These are phyloP conservation scores for Lottia gigantea DNA, from an alignment of 2,888 invertebrate species.

Conservation along the genomic window DNA sequence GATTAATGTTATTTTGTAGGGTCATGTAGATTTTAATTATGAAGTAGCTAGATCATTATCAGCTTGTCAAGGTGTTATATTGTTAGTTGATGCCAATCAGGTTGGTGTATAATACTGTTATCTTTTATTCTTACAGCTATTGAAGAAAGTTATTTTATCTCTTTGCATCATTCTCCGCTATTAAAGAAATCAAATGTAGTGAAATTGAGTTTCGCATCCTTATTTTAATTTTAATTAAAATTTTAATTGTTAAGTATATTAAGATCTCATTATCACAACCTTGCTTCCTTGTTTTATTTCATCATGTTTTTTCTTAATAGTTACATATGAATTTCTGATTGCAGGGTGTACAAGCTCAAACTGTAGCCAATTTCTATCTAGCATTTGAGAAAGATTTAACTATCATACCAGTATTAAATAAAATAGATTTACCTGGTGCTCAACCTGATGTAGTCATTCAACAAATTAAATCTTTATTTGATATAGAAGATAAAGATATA, in stretches of 20 bases:
- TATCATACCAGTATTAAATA: conserved; percentile 94
- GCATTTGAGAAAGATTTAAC: conserved; percentile 84
- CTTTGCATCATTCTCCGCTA: too few relatives aligned
- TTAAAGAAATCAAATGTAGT: too few relatives aligned
- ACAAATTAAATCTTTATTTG: conserved; percentile 85
- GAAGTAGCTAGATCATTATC: conserved; percentile 92
- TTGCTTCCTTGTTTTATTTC: too few relatives aligned
- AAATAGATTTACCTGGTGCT: conserved; percentile 93
- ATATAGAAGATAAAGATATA: conserved; percentile 79
- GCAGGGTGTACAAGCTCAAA: conserved; percentile 92
- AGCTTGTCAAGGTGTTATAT: conserved; percentile 93
- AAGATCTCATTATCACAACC: too few relatives aligned
- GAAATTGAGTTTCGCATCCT: too few relatives aligned
- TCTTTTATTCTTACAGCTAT: too few relatives aligned
- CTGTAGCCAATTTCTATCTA: conserved; percentile 94
- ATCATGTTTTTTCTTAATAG: too few relatives aligned
- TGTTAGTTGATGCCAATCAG: conserved; percentile 94
- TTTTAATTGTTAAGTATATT: too few relatives aligned
- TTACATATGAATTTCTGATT: too few relatives aligned
- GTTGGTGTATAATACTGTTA: conserved; percentile 45
- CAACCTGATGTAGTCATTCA: conserved; percentile 83
- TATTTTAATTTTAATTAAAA: too few relatives aligned
- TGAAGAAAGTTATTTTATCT: too few relatives aligned
- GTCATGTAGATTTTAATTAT: conserved; percentile 97
- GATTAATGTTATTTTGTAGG: conserved; percentile 67